Evolutionary conservation across 2,113 vertebrate species (phyloP), one percentile per base, ranked within the genome.

Genomic region (Cavia aperea): DNA sequence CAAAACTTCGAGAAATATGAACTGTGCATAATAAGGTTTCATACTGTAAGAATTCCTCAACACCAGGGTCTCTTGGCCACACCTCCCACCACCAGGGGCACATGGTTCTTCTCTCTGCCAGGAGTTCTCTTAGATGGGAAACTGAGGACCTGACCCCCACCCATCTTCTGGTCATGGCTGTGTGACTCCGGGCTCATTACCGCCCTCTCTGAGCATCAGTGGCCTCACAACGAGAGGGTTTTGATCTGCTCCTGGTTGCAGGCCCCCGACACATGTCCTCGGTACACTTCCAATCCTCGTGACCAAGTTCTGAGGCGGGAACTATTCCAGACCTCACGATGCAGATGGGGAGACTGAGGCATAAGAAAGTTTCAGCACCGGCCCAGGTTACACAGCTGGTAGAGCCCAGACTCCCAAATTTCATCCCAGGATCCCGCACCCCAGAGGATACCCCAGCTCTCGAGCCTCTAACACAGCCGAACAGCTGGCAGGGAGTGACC

Each of bases 211-310:
- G 79, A 70, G 83, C 49, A 43, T 49, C 75, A 73, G n/a, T 11
- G 26, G 39, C 24, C 49, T 39, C 58, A 81, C 81, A 58, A 56
- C 18, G 70, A 0, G 21, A 51, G 82, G 54, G 18, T 7, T 51
- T 33, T 73, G 56, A 43, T n/a, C 79, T 13, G 19, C 21, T 31
- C 0, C 0, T 24, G 33, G 39, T 39, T 1, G 4, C 4, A 33
- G 73, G 31, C 54, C 49, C 62, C 43, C 19, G 51, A 54, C 51
- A 54, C 36, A 10, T 2, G 16, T 73, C 43, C 9, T 31, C 18
- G 0, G 13, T 33, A 24, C 0, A 0, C 58, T 43, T 43, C n/a
- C 43, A 43, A 43, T 60, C 62, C 83, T 51, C 26, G 3, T 0
- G 19, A 43, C n/a, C 29, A 26, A 1, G 11, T 43, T 15, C 0